Conservation (phyloP, 2,113 vertebrate genomes). For the Bubo scandiacus region DNA sequence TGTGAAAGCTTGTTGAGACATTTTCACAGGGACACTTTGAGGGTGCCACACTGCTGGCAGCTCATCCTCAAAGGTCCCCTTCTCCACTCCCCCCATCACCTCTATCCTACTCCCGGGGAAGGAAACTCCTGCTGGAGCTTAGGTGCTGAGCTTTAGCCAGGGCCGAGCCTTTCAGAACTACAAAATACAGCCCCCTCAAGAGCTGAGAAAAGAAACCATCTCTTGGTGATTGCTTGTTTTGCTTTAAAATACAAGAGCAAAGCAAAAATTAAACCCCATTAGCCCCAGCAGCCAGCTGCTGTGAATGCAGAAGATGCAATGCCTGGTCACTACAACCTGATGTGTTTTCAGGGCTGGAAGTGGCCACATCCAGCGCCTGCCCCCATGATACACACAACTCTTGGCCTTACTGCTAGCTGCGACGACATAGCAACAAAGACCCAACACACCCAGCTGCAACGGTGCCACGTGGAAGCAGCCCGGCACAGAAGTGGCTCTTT, state of each 20-base stretch:
- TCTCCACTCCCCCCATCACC: fast-evolving
- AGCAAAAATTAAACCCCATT: not conserved
- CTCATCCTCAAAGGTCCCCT: not conserved
- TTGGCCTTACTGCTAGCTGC: not conserved
- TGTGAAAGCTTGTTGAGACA: fast-evolving
- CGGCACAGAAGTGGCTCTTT: not conserved
- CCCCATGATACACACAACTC: not conserved
- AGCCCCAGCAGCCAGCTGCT: not conserved
- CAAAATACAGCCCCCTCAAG: not conserved
- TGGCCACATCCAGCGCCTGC: not conserved
- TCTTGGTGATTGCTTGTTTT: not conserved
- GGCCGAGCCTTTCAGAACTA: not conserved
- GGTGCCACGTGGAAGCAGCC: fast-evolving
- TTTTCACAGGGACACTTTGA: not conserved
- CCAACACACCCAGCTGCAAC: fast-evolving
- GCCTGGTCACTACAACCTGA: not conserved
- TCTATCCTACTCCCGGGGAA: fast-evolving
- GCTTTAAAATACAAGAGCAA: not conserved
- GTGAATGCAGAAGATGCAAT: not conserved
- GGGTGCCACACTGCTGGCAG: not conserved
- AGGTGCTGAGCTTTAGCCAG: not conserved
- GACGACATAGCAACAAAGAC: fast-evolving
- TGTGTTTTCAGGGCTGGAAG: not conserved
- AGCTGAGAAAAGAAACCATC: fast-evolving
- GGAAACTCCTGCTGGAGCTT: not conserved